Evolutionary conservation across 2,888 invertebrate genomes (phyloP).

Genomic region (Pseudococcus viburni): DNA sequence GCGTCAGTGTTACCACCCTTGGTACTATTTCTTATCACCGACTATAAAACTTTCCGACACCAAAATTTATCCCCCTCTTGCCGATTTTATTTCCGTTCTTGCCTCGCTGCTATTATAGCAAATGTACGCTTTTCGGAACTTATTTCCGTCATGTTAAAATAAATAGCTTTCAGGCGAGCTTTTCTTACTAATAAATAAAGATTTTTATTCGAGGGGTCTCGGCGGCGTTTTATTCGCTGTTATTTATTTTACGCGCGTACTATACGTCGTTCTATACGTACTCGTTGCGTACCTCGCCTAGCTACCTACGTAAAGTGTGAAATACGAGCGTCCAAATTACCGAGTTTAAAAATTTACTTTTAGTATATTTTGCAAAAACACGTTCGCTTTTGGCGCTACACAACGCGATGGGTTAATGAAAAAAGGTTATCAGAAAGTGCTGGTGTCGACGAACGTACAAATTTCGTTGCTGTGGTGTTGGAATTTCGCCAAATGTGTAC

Average conservation of each 20-base stretch:
- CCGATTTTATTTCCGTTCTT: constrained; percentile 58
- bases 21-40: constrained; percentile 62
- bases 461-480: not conserved
- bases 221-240: constrained; percentile 40
- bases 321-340: constrained; percentile 51
- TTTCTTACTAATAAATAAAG: constrained; percentile 61
- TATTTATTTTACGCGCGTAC: constrained; percentile 31
- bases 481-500: constrained; percentile 32
- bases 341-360: constrained; percentile 49
- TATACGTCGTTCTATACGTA: not conserved
- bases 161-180: constrained; percentile 60
- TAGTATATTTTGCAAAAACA: constrained; percentile 24
- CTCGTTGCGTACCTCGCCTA: constrained; percentile 5
- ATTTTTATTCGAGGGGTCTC: constrained; percentile 59
- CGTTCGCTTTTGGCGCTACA: not conserved
- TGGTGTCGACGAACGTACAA: constrained; percentile 14
- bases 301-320: constrained; percentile 40
- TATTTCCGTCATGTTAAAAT: constrained; percentile 65
- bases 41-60: constrained; percentile 64
- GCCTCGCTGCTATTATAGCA: constrained; percentile 58
- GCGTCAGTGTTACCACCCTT: constrained; percentile 65
- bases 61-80: constrained; percentile 61
- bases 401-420: not conserved
- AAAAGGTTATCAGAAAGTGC: constrained; percentile 2
- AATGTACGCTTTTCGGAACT: constrained; percentile 64